Evolutionary conservation across 2,113 vertebrate species (phyloP).

Genomic region (Ellobius talpinus): DNA sequence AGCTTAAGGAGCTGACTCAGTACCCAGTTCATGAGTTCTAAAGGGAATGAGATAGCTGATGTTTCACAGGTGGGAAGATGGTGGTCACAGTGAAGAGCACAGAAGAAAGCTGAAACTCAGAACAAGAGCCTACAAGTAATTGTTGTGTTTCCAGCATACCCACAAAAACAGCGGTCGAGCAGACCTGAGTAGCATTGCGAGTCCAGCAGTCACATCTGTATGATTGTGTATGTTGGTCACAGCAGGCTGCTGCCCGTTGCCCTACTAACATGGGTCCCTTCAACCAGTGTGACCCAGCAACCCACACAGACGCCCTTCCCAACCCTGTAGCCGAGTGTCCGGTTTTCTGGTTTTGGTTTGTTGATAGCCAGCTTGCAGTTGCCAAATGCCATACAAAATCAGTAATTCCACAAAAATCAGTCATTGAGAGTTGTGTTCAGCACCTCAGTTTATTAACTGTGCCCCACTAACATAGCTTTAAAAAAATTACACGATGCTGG

Average conservation of each 20-base stretch:
- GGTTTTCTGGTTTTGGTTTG: not conserved
- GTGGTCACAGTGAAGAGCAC: not conserved
- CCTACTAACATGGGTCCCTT: not conserved
- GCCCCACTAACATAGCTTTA: rapidly evolving
- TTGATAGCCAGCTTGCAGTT: not conserved
- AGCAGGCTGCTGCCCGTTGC: not conserved
- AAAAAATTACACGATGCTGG: too few relatives aligned
- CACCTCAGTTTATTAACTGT: not conserved
- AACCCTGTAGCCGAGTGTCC: not conserved
- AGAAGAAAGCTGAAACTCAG: not conserved
- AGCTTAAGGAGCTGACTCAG: too few relatives aligned
- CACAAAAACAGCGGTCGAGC: not conserved
- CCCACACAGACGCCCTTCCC: not conserved
- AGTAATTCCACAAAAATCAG: not conserved
- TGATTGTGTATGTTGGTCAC: too few relatives aligned
- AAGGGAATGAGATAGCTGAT: not conserved
- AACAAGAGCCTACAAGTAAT: not conserved
- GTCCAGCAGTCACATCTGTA: not conserved
- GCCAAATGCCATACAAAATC: not conserved
- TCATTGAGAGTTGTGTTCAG: not conserved
- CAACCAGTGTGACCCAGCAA: too few relatives aligned
- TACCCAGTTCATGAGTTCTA: rapidly evolving
- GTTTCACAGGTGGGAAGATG: too few relatives aligned
- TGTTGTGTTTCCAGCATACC: not conserved
- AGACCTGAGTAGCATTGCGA: not conserved